A percentile compares a stretch with the other conserved stretches of the same genome.
These are phyloP conservation scores for Parelbella ahira DNA, from an alignment of 2,888 invertebrate genomes.

Conservation along the genomic window DNA sequence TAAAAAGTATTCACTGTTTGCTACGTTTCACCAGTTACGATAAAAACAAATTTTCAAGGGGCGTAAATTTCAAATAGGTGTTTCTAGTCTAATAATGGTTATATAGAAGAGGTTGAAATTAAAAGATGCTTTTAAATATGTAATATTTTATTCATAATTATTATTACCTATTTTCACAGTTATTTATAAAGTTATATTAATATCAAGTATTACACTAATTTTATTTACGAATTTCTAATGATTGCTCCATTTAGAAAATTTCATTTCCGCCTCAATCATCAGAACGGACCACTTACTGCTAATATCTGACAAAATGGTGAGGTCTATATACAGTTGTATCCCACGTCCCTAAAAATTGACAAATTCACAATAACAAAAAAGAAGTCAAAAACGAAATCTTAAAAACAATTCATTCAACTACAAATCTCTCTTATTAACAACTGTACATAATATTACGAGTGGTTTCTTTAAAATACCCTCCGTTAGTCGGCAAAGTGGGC, in stretches of 20 bases:
- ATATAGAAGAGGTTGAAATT: background rate
- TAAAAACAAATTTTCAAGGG: too few species aligned
- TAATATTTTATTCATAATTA: conserved; percentile 81
- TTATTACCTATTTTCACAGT: conserved; percentile 81
- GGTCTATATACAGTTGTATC: conserved; percentile 83
- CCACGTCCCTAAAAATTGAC: conserved; percentile 87
- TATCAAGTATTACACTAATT: conserved; percentile 80
- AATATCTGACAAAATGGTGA: conserved; percentile 76
- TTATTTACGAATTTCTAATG: conserved; percentile 78
- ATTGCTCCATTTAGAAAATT: conserved; percentile 80
- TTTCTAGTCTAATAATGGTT: too few species aligned
- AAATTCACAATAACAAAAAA: conserved; percentile 84
- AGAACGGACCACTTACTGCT: conserved; percentile 66
- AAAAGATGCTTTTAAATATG: conserved; percentile 73
- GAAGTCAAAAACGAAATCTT: conserved; percentile 69
- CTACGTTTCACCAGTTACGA: too few species aligned
- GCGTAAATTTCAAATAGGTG: too few species aligned
- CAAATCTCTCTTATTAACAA: conserved; percentile 71
- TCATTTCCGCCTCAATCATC: conserved; percentile 77
- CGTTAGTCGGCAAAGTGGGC: conserved; percentile 66
- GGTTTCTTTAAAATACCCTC: conserved; percentile 74
- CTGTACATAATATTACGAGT: conserved; percentile 78
- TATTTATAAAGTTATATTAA: conserved; percentile 82
- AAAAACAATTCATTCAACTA: conserved; percentile 75
- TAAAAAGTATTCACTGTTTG: too few species aligned